Evolutionary conservation across 2,113 vertebrate species (phyloP), one percentile per base, ranked within the genome.

Genomic region (Hypomesus transpacificus): DNA sequence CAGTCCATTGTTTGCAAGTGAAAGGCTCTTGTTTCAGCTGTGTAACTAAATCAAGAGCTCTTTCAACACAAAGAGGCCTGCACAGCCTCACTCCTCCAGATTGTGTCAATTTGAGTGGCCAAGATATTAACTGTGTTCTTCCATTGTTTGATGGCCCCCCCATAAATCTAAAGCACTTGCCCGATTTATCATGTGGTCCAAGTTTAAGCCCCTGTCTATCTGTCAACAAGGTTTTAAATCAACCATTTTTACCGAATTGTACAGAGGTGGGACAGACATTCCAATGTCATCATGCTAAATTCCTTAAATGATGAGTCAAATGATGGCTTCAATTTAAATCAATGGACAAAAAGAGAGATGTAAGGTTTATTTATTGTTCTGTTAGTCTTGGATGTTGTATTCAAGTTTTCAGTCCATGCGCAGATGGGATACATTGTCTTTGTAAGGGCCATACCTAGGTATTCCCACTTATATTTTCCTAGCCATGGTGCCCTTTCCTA

Each of bases 11-110:
- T 89, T 74, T 75, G 34, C 50, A 64, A 73, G 80, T 89, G 84
- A 87, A 89, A 88, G 85, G 83, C 84, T 84, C 82, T 85, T 88
- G 85, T 88, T 85, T 89, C 84, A 81, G 74, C 74, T 83, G 81
- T 88, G 88, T 82, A 80, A 83, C 81, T 82, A 78, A 88, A 87
- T 85, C 84, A 84, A 83, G 86, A 84, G 84, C 85, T 86, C 71
- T 72, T 71, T 71, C 22, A 28, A 60, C 70, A 87, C 84, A 90
- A 87, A 84, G 73, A 73, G 66, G 70, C 21, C 20, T 79, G 82
- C 60, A 57, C 61, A 64, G 75, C 77, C 71, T 77, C 73, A n/a
- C 68, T 71, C 57, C 46, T 78, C 73, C 64, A 69, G 74, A 79
- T 54, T 71, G 53, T 80, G 80, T 80, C 68, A 77, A 74, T 84